Percentiles rank a stretch among this genome's conserved stretches.
Evolutionary conservation across 2,888 invertebrate genomes (phyloP).

Genomic region (Steinernema scapterisci): DNA sequence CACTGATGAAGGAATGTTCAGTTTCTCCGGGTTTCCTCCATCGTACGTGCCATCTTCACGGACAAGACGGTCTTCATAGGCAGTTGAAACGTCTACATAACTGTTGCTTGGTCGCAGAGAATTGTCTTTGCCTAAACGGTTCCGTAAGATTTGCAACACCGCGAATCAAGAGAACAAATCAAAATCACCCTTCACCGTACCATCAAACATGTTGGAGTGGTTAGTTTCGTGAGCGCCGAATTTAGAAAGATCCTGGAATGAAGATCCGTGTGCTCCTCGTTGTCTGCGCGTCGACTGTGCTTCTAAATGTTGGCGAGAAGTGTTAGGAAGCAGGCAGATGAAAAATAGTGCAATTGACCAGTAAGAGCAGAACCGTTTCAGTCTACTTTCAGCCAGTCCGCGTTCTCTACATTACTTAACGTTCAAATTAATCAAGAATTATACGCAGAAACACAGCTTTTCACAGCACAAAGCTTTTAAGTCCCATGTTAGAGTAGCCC

Average conservation of each 20-base stretch:
- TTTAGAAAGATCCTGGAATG: slow-evolving; percentile 18
- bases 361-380: too few species aligned
- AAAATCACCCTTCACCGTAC: background rate
- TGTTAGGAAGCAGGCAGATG: too few species aligned
- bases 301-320: background rate
- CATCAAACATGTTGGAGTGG: background rate
- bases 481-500: background rate
- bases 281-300: background rate
- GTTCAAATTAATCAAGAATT: too few species aligned
- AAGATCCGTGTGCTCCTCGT: background rate
- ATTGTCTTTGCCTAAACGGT: background rate
- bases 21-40: background rate
- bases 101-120: slow-evolving; percentile 3
- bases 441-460: too few species aligned
- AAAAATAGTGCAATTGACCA: too few species aligned
- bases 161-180: too few species aligned
- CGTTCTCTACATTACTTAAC: too few species aligned
- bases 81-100: slow-evolving; percentile 13
- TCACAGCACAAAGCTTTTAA: too few species aligned
- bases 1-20: slow-evolving; percentile 6
- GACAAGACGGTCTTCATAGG: slow-evolving; percentile 3
- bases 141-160: too few species aligned
- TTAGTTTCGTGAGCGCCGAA: background rate
- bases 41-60: background rate
- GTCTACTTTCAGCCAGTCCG: too few species aligned